Conservation (phyloP, 2,797 vertebrate species). For the Arnoldichthys spilopterus region DNA sequence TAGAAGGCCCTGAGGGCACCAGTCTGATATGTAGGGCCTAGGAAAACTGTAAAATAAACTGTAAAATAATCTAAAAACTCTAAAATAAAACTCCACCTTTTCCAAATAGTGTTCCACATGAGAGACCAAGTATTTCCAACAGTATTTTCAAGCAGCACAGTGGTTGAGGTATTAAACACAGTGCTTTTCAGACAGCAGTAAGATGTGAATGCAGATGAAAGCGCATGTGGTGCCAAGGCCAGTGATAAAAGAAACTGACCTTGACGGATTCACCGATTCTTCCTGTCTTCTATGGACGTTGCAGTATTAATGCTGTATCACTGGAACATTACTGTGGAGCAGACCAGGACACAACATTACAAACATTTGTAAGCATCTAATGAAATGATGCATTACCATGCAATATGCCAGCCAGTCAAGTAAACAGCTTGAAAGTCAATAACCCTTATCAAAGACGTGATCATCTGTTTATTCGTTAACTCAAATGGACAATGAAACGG, state of each 20-base stretch:
- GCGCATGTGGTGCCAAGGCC: not conserved
- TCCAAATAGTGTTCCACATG: not conserved
- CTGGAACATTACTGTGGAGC: not conserved
- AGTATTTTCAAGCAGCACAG: not conserved
- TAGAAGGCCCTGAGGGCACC: too few species aligned
- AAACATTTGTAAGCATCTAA: not conserved
- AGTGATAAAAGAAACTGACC: not conserved
- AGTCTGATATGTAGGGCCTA: too few species aligned
- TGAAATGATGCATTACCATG: not conserved
- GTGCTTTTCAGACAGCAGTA: conserved; percentile 21
- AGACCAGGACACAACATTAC: not conserved
- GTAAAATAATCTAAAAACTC: not conserved
- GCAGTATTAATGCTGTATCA: not conserved
- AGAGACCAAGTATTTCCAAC: not conserved
- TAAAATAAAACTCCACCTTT: too few species aligned
- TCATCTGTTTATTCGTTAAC: not conserved
- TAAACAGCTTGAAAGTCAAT: not conserved
- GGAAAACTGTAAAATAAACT: not conserved
- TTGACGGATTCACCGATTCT: conserved; percentile 24
- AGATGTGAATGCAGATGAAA: conserved; percentile 17
- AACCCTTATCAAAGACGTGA: not conserved
- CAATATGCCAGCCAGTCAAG: not conserved
- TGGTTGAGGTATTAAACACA: not conserved
- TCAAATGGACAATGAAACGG: not conserved
- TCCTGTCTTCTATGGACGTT: not conserved